Percentiles rank a stretch among this genome's conserved stretches.
Evolutionary conservation across 2,113 vertebrate species (phyloP).

Genomic region (Microtus oregoni): DNA sequence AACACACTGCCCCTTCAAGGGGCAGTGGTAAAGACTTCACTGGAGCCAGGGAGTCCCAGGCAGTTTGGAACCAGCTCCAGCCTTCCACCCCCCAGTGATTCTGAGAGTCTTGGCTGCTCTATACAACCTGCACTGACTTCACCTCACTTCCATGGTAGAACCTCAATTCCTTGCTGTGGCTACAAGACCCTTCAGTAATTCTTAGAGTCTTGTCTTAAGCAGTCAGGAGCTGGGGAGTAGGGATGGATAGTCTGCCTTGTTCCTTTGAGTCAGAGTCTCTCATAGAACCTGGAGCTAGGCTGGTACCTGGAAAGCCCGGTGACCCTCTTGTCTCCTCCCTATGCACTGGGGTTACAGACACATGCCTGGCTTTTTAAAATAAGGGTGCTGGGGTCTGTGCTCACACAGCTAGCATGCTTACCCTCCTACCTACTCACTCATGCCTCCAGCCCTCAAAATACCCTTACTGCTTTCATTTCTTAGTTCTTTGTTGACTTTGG

Average conservation of each 20-base stretch:
- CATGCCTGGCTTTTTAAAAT: not conserved
- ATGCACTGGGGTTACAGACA: not conserved
- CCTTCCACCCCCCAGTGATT: not conserved
- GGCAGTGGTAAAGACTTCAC: not conserved
- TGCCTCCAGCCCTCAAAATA: not conserved
- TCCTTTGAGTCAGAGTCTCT: not conserved
- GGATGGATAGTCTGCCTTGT: no score
- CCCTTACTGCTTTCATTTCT: not conserved
- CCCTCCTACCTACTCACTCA: not conserved
- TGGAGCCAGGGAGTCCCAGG: not conserved
- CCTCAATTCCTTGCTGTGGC: rapidly evolving
- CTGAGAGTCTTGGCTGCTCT: not conserved
- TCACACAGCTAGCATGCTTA: not conserved
- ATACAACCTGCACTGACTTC: not conserved
- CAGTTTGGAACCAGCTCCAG: not conserved
- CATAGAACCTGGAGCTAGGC: not conserved
- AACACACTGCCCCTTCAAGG: not conserved
- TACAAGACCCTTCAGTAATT: not conserved
- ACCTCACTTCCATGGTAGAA: not conserved
- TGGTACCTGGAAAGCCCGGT: not conserved
- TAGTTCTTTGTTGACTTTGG: not conserved
- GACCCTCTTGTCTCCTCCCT: not conserved
- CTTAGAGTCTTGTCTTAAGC: rapidly evolving
- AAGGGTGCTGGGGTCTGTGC: not conserved
- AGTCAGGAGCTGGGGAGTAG: not conserved